phyloP scores from a whole-genome alignment of 2,113 vertebrate species.

The Rhineura floridana region DNA sequence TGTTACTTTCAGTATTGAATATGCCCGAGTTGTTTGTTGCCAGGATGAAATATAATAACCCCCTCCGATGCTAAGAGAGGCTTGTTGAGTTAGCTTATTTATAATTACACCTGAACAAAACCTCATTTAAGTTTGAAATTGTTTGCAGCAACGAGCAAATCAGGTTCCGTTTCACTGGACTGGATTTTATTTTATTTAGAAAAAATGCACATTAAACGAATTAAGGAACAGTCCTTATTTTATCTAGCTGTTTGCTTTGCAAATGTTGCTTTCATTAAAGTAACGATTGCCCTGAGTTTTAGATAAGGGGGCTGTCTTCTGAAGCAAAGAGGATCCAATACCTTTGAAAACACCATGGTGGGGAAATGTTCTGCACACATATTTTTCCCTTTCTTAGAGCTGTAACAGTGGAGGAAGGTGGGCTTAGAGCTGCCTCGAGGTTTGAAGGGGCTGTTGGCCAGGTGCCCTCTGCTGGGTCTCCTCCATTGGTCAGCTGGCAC shows the following conservation, averaged over 20 bases:
- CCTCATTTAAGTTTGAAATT: slow-evolving; percentile 62
- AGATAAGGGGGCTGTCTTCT: background rate
- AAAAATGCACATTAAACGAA: slow-evolving; percentile 49
- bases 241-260: slow-evolving; percentile 1
- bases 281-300: slow-evolving; percentile 38
- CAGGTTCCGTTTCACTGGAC: slow-evolving; percentile 57
- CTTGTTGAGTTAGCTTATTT: slow-evolving; percentile 9
- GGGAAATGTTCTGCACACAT: background rate
- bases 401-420: background rate
- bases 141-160: slow-evolving; percentile 45
- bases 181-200: slow-evolving; percentile 53
- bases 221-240: slow-evolving; percentile 44
- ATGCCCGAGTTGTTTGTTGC: slow-evolving; percentile 50
- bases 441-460: too few species aligned
- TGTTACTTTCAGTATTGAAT: slow-evolving; percentile 18
- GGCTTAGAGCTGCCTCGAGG: background rate
- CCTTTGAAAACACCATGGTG: background rate
- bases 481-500: background rate
- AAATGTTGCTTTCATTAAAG: slow-evolving; percentile 47
- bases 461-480: too few species aligned
- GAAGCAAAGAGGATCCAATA: background rate
- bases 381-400: background rate
- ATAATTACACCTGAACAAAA: slow-evolving; percentile 67
- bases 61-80: too few species aligned
- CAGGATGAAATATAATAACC: slow-evolving; percentile 24